Conservation (phyloP, 2,888 invertebrate genomes). For the Leucophenga montana region DNA sequence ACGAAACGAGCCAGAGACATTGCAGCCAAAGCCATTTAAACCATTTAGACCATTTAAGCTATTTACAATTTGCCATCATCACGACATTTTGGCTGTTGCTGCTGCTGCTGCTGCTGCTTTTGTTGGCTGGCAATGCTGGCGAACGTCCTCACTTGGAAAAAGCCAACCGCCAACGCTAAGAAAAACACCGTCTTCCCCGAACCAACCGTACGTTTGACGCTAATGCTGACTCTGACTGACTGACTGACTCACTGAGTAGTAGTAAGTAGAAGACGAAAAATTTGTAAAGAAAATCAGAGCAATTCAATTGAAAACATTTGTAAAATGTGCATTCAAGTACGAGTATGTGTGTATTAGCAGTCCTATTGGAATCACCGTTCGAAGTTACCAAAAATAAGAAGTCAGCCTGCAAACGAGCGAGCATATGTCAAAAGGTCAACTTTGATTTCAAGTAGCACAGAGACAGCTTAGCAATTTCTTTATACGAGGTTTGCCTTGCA, state of each 20-base stretch:
- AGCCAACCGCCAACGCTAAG: conserved; percentile 35
- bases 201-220: no score
- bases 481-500: no score
- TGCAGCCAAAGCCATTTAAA: conserved; percentile 55
- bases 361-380: conserved; percentile 36
- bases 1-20: conserved; percentile 22
- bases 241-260: conserved; percentile 10
- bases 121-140: background rate
- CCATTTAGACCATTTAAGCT: conserved; percentile 71
- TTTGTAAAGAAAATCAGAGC: conserved; percentile 58
- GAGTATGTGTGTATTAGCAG: conserved; percentile 39
- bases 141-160: conserved; percentile 1
- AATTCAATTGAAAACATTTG: conserved; percentile 67
- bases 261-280: conserved; percentile 13
- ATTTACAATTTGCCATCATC: conserved; percentile 74
- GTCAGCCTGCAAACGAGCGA: conserved; percentile 47
- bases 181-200: conserved; percentile 29
- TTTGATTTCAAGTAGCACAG: conserved; percentile 48
- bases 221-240: background rate
- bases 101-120: conserved; percentile 48
- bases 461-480: background rate
- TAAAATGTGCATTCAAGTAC: conserved; percentile 54
- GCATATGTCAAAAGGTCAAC: conserved; percentile 64
- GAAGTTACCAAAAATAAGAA: conserved; percentile 45
- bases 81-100: conserved; percentile 70